These are phyloP conservation scores for Tapirus indicus DNA, from an alignment of 2,797 vertebrate genomes.

Conservation along the genomic window DNA sequence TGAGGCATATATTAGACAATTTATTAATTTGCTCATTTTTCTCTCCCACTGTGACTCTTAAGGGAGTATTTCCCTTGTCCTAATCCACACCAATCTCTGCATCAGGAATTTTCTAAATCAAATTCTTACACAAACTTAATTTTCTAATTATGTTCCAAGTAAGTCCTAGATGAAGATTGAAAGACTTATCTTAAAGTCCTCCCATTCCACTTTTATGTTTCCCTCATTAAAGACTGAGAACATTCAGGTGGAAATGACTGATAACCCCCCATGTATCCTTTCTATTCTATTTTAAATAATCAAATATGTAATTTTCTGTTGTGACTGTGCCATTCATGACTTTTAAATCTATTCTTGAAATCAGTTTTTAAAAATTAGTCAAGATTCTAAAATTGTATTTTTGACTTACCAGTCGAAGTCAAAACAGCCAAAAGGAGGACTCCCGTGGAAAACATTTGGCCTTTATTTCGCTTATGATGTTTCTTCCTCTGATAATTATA, in stretches of 20 bases:
- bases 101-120: neutral
- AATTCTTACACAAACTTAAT: neutral
- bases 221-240: neutral
- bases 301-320: neutral
- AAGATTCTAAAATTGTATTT: neutral
- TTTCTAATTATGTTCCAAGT: conserved; percentile 7
- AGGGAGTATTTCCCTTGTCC: neutral
- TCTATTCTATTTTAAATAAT: neutral
- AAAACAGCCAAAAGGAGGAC: conserved; percentile 18
- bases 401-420: conserved; percentile 81
- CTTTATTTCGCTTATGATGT: neutral
- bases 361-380: neutral
- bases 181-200: neutral
- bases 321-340: neutral
- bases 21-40: neutral
- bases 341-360: conserved; percentile 4
- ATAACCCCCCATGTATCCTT: neutral
- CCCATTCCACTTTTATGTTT: neutral
- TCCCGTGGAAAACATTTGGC: conserved; percentile 60
- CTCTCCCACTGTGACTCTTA: neutral
- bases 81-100: neutral
- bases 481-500: conserved; percentile 38
- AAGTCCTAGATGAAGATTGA: neutral
- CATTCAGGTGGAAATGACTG: neutral
- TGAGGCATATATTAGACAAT: neutral